A percentile compares a stretch with the other conserved stretches of the same genome.
These are phyloP conservation scores for Laticauda colubrina DNA, from an alignment of 2,113 vertebrate species.

Conservation along the genomic window DNA sequence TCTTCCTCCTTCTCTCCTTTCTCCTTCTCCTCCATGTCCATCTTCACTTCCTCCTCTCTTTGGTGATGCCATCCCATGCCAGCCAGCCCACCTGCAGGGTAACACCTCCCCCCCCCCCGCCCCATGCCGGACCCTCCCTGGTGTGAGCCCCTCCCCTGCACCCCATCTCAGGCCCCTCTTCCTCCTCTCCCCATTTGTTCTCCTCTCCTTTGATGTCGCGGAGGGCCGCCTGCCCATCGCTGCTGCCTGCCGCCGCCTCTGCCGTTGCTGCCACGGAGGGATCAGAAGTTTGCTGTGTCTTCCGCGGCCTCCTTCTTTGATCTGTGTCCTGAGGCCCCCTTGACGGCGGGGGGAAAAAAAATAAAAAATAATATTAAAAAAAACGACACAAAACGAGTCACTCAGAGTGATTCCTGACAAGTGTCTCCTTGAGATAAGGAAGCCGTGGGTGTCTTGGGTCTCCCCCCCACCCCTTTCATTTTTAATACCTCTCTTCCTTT, in stretches of 20 bases:
- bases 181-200: conserved; percentile 32
- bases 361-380: conserved; percentile 57
- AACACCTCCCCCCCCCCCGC: too few relatives aligned
- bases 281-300: conserved; percentile 85
- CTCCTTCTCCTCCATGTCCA: not conserved
- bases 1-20: not conserved
- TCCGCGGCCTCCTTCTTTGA: conserved; percentile 90
- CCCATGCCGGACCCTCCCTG: not conserved
- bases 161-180: conserved; percentile 4
- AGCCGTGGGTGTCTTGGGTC: conserved; percentile 72
- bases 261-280: conserved; percentile 64
- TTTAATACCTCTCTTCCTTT: conserved; percentile 77
- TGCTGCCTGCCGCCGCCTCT: conserved; percentile 36
- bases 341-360: conserved; percentile 70
- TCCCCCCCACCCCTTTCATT: conserved; percentile 9
- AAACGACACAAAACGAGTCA: conserved; percentile 89
- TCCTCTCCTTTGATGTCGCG: conserved; percentile 78
- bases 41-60: too few relatives aligned
- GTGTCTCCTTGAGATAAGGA: conserved; percentile 98
- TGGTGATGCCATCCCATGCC: not conserved
- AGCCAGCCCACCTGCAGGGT: not conserved
- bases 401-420: conserved; percentile 98
- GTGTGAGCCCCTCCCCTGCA: not conserved
- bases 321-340: conserved; percentile 97
- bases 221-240: conserved; percentile 73